Conservation (phyloP, 2,113 vertebrate genomes). For the Gymnocephalus cernua region DNA sequence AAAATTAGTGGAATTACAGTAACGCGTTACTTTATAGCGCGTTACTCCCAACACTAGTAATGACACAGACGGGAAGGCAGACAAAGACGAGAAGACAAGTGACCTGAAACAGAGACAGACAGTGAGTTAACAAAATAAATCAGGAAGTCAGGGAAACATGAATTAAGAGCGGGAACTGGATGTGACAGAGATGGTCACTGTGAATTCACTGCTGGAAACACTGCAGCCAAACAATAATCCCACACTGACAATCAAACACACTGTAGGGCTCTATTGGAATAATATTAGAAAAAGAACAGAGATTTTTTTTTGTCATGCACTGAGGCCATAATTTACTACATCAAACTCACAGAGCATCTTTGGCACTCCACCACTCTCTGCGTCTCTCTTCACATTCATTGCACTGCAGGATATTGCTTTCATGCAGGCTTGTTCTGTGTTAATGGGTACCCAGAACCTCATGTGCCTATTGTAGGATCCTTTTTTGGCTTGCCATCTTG, state of each 20-base stretch:
- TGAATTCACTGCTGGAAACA: neutral
- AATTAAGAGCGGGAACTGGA: too few relatives aligned
- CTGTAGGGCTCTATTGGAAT: neutral
- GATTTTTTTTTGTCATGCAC: constrained; percentile 15
- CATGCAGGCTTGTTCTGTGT: neutral
- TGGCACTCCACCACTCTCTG: constrained; percentile 9
- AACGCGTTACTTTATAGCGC: too few relatives aligned
- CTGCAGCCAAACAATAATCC: neutral
- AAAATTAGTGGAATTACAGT: too few relatives aligned
- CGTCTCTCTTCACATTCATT: constrained; percentile 6
- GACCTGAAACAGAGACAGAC: too few relatives aligned
- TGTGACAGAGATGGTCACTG: neutral
- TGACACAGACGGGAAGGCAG: too few relatives aligned
- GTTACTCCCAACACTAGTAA: too few relatives aligned
- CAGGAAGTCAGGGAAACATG: too few relatives aligned
- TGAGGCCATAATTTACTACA: neutral
- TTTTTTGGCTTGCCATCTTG: neutral
- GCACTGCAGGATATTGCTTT: constrained; percentile 16
- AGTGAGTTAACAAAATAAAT: too few relatives aligned
- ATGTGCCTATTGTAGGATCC: constrained; percentile 6
- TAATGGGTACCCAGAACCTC: constrained; percentile 2
- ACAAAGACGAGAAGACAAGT: too few relatives aligned
- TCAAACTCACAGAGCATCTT: constrained; percentile 15
- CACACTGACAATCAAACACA: neutral
- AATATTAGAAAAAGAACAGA: constrained; percentile 2